A percentile compares a stretch with the other conserved stretches of the same genome.
These are phyloP conservation scores for Prorops nasuta DNA, from an alignment of 1,140 invertebrate genomes.

Conservation along the genomic window DNA sequence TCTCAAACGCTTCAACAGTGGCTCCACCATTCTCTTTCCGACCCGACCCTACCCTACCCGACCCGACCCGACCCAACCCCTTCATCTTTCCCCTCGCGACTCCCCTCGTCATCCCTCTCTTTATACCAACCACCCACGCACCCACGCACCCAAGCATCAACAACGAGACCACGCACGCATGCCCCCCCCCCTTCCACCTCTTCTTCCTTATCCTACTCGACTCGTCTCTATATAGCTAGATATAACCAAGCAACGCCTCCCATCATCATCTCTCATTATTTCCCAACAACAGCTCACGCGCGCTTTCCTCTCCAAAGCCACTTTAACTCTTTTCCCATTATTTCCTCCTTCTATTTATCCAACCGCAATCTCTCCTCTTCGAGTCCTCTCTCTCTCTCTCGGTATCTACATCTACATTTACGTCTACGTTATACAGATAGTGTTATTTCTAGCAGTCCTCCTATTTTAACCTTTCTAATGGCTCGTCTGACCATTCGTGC, in stretches of 20 bases:
- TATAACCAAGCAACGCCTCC: too few relatives aligned
- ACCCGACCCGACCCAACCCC: constrained; percentile 20
- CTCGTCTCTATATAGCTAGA: constrained; percentile 4
- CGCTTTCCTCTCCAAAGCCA: too few relatives aligned
- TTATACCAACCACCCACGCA: constrained; percentile 22
- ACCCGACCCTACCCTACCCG: constrained; percentile 14
- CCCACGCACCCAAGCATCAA: constrained; percentile 16
- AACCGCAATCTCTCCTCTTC: not conserved
- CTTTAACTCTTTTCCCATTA: constrained; percentile 10
- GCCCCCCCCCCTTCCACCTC: constrained; percentile 1
- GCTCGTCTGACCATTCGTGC: too few relatives aligned
- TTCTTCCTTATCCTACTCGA: constrained; percentile 1
- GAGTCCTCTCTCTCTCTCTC: not conserved
- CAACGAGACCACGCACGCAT: constrained; percentile 27
- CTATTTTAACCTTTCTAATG: too few relatives aligned
- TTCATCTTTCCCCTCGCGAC: constrained; percentile 12
- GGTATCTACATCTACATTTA: not conserved
- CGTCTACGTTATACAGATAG: too few relatives aligned
- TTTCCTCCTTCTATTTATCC: constrained; percentile 9
- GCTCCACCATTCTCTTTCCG: constrained; percentile 16
- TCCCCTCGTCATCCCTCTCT: constrained; percentile 15
- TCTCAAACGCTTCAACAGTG: constrained; percentile 41
- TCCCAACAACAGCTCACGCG: too few relatives aligned
- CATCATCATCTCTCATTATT: too few relatives aligned
- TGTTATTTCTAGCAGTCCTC: too few relatives aligned